Base-by-base conservation (phyloP, 1,140 invertebrate species). In the Ericerus pela region DNA sequence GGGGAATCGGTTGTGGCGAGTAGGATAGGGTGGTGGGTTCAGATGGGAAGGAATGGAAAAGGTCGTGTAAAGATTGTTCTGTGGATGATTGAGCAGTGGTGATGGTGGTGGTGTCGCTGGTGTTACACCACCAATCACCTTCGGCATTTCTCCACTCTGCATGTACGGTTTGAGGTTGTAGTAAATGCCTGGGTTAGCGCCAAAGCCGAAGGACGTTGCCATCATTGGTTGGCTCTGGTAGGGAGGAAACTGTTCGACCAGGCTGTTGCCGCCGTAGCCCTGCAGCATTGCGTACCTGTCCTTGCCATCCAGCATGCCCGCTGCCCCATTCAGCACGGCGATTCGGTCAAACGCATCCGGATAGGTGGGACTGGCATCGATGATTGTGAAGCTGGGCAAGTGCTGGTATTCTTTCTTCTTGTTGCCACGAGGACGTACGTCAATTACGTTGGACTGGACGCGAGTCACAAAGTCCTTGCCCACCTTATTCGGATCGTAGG, bases 151-250 rank as follows among this genome's bases (percentile, higher is more conserved):
- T n/a, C n/a, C n/a, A n/a, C n/a, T n/a, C n/a, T n/a, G n/a, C n/a
- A n/a, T n/a, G n/a, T n/a, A n/a, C n/a, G n/a, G n/a, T n/a, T n/a
- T n/a, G n/a, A n/a, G n/a, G n/a, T n/a, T n/a, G n/a, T n/a, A n/a
- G n/a, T n/a, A n/a, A n/a, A n/a, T n/a, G n/a, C n/a, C n/a, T n/a
- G n/a, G n/a, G n/a, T n/a, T n/a, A n/a, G n/a, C n/a, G n/a, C n/a
- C n/a, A n/a, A n/a, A n/a, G n/a, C n/a, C n/a, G n/a, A n/a, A n/a
- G n/a, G n/a, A n/a, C n/a, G n/a, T n/a, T n/a, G n/a, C n/a, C n/a
- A n/a, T n/a, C n/a, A n/a, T n/a, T n/a, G n/a, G n/a, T n/a, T n/a
- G 41, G 41, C 41, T 47, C 10, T 47, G 14, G 20, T 47, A 47
- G 4, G 41, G 41, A 5, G 41, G 26, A 22, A 24, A 16, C 12